A percentile compares a stretch with the other conserved stretches of the same genome.
Conservation (phyloP, 2,888 invertebrate species). For the Rapana venosa region DNA sequence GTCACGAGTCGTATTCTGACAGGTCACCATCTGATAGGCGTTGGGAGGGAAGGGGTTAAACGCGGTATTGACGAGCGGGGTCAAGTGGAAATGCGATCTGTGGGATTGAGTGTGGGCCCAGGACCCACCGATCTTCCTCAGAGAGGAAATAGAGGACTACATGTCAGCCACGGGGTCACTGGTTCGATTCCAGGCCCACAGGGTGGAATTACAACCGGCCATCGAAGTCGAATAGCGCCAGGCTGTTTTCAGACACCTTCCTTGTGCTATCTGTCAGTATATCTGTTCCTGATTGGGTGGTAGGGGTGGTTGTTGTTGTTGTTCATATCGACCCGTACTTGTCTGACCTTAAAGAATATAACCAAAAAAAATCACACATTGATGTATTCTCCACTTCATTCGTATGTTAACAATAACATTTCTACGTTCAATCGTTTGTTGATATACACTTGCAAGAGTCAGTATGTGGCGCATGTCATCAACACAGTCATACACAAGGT, state of each 20-base stretch:
- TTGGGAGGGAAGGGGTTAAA: constrained; percentile 18
- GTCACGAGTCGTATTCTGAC: neutral
- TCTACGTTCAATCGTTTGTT: too few species aligned
- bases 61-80: constrained; percentile 15
- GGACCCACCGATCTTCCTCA: neutral
- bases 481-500: too few species aligned
- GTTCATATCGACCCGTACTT: too few species aligned
- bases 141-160: neutral
- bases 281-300: neutral
- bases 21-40: constrained; percentile 16
- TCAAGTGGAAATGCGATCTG: neutral
- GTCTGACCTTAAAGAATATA: too few species aligned
- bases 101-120: neutral
- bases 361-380: too few species aligned
- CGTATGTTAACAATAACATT: too few species aligned
- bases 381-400: too few species aligned
- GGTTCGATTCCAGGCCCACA: neutral
- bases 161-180: constrained; percentile 8
- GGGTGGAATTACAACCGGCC: neutral
- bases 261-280: neutral
- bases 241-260: neutral
- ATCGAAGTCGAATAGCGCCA: neutral
- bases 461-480: too few species aligned
- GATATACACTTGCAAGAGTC: too few species aligned
- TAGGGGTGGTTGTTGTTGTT: too few species aligned